Percentiles rank a stretch among this genome's conserved stretches.
Conservation (phyloP, 2,888 invertebrate genomes). For the Fragum fragum region DNA sequence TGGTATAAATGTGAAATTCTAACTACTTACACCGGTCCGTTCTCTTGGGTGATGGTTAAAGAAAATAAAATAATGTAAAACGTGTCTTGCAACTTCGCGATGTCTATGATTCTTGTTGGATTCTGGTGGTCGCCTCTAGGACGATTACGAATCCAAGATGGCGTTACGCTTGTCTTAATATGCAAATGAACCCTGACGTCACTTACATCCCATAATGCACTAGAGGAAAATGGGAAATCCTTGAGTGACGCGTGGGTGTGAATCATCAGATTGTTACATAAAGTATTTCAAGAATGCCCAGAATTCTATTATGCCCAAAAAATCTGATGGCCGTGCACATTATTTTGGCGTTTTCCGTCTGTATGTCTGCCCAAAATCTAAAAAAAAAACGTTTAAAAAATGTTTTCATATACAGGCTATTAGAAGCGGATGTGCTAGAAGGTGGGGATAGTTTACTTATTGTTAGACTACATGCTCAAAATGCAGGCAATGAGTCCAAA, state of each 20-base stretch:
- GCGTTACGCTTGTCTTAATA: conserved; percentile 78
- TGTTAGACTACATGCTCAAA: no score
- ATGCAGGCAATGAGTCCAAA: no score
- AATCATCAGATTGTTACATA: conserved; percentile 1
- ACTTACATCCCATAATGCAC: conserved; percentile 77
- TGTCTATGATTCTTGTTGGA: conserved; percentile 78
- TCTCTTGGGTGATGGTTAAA: conserved; percentile 80
- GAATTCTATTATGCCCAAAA: no score
- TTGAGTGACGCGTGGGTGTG: neutral
- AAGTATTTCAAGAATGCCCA: neutral
- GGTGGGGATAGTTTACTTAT: no score
- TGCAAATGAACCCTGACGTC: conserved; percentile 84
- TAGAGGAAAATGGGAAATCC: conserved; percentile 12
- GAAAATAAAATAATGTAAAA: conserved; percentile 76
- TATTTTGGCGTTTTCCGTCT: no score
- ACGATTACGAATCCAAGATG: conserved; percentile 79
- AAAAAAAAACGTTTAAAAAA: no score
- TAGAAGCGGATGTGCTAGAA: no score
- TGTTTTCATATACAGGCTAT: no score
- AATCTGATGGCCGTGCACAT: no score
- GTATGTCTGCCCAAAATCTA: no score
- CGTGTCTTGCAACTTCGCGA: conserved; percentile 67
- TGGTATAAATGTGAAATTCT: conserved; percentile 20
- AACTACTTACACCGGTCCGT: conserved; percentile 85
- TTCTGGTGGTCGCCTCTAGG: conserved; percentile 68